Evolutionary conservation across 2,113 vertebrate genomes (phyloP), one percentile per base, ranked within the genome.

Genomic region (Channa argus): DNA sequence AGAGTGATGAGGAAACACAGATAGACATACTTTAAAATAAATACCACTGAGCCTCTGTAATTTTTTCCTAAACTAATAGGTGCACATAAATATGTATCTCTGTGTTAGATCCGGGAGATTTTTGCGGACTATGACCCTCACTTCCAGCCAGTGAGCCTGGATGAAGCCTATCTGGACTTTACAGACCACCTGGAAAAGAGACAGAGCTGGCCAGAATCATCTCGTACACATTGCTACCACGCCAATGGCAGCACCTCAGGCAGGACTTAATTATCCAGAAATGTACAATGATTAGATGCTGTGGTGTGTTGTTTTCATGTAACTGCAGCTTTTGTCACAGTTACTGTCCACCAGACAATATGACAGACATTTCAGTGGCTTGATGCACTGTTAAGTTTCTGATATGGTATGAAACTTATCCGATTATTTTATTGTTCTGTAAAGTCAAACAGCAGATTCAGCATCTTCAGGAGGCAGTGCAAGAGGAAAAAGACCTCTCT

Each of bases 161-260:
- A 99, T 90, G 98, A 99, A 93, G 98, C 97, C 43, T 99, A 97
- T 90, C 88, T 99, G 93, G 97, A 99, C 80, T 95, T 99, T 87
- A 98, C 96, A 82, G 93, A 96, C 7, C 96, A 99, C 84, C 89
- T 99, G 89, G 88, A 95, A 37, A 93, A 96, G 93, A 95, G 97
- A 75, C 86, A 92, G 74, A 92, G 86, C 74, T 97, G 96, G 96
- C 93, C 96, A 33, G 96, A 99, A 63, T 92, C 95, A 38, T 93
- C 86, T 84, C 94, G 96, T 67, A 96, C 87, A 34, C 94, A 95
- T 84, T 74, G 76, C 63, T 85, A 89, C 62, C 78, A 74, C 50
- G 52, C 63, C 79, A 69, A 41, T 66, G 90, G 15, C 33, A 36
- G n/a, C 44, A 3, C 46, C 68, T 83, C 84, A 93, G 88, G 80